Base-by-base conservation (phyloP, 2,888 invertebrate species). In the Meloe dianella region DNA sequence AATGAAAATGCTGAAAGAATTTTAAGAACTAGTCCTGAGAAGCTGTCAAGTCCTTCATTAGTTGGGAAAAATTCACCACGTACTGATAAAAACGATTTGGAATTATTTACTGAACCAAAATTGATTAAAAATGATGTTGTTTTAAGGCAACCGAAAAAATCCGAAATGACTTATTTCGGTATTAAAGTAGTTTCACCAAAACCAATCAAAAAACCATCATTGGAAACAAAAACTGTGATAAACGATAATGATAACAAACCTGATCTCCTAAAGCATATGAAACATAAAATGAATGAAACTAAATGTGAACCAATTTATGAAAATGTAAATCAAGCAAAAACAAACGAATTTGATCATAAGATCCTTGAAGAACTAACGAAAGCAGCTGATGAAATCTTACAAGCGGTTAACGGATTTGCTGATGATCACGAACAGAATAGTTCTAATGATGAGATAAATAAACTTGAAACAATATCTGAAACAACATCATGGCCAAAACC, bases 301-400 rank as follows among this genome's bases (percentile, higher is more conserved):
- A 10, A 14, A n/a, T 12, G 4, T 20, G 57, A 14, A 57, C 83
- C 82, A 0, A 78, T 83, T 60, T 84, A 84, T 65, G 82, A 83
- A 75, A 84, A 84, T 65, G 67, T 83, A 6, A 64, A 72, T 32
- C 64, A 59, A 24, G 9, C 5, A 4, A 51, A 51, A 51, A 51
- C 24, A 12, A 71, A 73, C 54, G 80, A 81, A 60, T 83, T 83
- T 63, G 83, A 83, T 68, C 80, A 79, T 61, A 77, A 76, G 60
- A 88, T 87, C 70, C 79, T 88, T 65, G 87, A 86, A 73, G 88
- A 88, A 79, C 83, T 88, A 75, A 87, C 87, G 14, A 84, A 85
- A 75, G 87, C 86, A 60, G 88, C 88, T 65, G 88, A 89, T 82
- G 86, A 88, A 80, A 87, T 88, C 71, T 78, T 88, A 72, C 77